Evolutionary conservation across 2,888 invertebrate genomes (phyloP).

Genomic region (Dolomedes plantarius): DNA sequence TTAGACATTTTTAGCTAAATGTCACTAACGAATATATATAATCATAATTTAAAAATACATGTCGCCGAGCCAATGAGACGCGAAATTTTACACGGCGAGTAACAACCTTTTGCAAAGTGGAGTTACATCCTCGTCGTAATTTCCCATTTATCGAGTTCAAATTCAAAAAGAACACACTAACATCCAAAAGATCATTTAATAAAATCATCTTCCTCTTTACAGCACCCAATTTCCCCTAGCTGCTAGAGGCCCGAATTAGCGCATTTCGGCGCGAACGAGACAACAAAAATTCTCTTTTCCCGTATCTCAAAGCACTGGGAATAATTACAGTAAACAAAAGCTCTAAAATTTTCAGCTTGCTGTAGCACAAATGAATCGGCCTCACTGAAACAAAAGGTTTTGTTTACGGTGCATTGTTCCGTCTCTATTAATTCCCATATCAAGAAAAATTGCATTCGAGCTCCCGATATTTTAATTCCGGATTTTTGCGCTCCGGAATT

Average conservation of each 20-base stretch:
- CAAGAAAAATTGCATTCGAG: background rate
- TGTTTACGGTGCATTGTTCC: background rate
- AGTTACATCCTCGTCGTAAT: no score
- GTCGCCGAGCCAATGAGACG: no score
- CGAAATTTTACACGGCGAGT: no score
- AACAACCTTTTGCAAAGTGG: no score
- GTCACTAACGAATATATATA: no score
- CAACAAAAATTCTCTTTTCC: background rate
- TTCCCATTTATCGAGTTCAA: no score
- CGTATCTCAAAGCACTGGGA: background rate
- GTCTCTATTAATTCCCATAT: constrained; percentile 1
- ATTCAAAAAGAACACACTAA: no score
- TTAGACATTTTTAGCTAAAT: no score
- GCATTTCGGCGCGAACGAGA: background rate
- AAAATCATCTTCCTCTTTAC: no score
- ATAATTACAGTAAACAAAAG: constrained; percentile 15
- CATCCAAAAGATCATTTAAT: no score
- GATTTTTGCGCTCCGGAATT: background rate
- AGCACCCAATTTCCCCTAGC: no score
- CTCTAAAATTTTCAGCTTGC: constrained; percentile 1
- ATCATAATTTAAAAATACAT: no score
- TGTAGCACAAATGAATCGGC: background rate
- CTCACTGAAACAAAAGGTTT: background rate
- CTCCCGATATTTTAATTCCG: background rate
- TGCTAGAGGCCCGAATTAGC: background rate